Evolutionary conservation across 2,888 invertebrate species (phyloP), one percentile per base, ranked within the genome.

Genomic region (Aphidius colemani): DNA sequence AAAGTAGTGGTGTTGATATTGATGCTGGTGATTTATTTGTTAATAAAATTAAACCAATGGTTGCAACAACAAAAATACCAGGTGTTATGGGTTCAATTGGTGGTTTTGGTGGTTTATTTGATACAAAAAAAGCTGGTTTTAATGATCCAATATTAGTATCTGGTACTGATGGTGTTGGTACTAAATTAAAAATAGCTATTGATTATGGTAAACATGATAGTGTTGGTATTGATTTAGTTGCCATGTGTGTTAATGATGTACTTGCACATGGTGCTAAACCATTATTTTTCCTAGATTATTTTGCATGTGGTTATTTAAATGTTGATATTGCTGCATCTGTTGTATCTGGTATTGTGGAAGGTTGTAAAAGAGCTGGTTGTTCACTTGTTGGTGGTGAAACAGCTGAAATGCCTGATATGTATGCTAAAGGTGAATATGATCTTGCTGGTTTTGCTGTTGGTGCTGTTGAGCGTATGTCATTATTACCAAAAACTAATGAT

Each of bases 181-280:
- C 98, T 6, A 99, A 99, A 83, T 86, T 99, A 2, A 95, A 95
- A 86, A 88, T 98, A 71, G 95, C 97, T 0, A 89, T 95, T 77
- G 87, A 87, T 65, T 88, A 89, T 77, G 86, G 88, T 11, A 87
- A 90, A 62, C 96, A 95, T 82, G 88, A 90, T 74, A 90, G 91
- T 0, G 88, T 98, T 61, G 98, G 98, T 0, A 91, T 94, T 72
- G 99, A 99, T 83, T 85, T 99, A 44, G 96, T 99, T 3, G 98
- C 98, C 6, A 97, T 98, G 96, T 97, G 97, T 78, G 97, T 95
- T 53, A 99, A 99, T 84, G 97, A 98, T 82, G 89, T 98, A 59
- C 84, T 99, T 57, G 96, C 96, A 71, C 93, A 96, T 67, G 98
- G 97, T 53, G 98, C 97, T 0, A 95, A 96, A 75, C 97, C 98